A percentile compares a stretch with the other conserved stretches of the same genome.
Conservation (phyloP, 2,888 invertebrate genomes). For the Cheilosia pagana region DNA sequence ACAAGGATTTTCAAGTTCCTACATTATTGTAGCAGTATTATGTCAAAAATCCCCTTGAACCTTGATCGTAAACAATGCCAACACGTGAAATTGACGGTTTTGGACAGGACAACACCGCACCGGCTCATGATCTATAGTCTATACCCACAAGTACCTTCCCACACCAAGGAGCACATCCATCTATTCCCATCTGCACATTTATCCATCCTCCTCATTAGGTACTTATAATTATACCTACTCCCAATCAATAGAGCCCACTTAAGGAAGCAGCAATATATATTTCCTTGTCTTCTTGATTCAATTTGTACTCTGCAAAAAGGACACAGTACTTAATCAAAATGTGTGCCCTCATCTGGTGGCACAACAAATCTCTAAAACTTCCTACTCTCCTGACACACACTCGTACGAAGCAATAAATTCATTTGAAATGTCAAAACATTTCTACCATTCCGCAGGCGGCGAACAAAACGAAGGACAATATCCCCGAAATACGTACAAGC, state of each 20-base stretch:
- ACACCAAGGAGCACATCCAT: background rate
- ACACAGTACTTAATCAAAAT: constrained; percentile 58
- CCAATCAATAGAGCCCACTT: constrained; percentile 16
- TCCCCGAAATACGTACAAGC: constrained; percentile 25
- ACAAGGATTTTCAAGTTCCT: no score
- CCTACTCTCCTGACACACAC: constrained; percentile 27
- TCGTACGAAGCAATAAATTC: constrained; percentile 58
- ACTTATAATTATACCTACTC: background rate
- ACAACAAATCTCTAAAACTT: constrained; percentile 38
- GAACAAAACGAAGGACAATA: constrained; percentile 53
- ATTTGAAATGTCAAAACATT: constrained; percentile 72
- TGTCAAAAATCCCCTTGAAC: no score
- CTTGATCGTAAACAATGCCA: no score
- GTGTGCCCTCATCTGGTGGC: constrained; percentile 47
- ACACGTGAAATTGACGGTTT: no score
- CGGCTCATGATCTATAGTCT: no score
- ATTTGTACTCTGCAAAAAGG: constrained; percentile 36
- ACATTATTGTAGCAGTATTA: no score
- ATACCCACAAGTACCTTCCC: no score
- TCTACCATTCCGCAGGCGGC: constrained; percentile 35
- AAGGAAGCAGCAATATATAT: constrained; percentile 6
- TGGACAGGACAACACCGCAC: no score
- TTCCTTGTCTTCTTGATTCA: constrained; percentile 19
- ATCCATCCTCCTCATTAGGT: background rate
- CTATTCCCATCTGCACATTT: background rate